phyloP scores from a whole-genome alignment of 2,888 invertebrate species.

The Drosophila borborema region DNA sequence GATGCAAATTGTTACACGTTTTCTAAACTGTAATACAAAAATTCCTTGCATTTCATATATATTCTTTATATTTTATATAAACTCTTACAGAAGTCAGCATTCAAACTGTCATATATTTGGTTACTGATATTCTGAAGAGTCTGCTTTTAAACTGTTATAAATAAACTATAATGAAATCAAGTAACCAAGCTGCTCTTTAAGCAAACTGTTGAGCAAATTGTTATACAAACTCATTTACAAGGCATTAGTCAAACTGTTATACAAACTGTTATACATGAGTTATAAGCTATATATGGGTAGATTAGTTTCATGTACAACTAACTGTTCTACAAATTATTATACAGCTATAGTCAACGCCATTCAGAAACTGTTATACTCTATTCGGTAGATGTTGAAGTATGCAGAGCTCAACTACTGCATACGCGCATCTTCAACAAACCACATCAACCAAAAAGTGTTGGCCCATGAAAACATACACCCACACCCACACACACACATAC shows the following conservation, averaged over 20 bases:
- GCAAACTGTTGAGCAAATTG: not conserved
- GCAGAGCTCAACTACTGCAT: not conserved
- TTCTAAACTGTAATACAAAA: no score
- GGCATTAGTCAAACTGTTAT: not conserved
- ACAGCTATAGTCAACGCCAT: not conserved
- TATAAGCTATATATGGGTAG: no score
- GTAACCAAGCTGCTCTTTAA: no score
- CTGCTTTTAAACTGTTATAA: not conserved
- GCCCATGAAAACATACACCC: conserved; percentile 22
- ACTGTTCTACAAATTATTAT: not conserved
- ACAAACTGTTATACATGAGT: not conserved
- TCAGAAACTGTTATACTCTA: conserved; percentile 9
- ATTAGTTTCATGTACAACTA: not conserved
- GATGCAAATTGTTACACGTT: no score
- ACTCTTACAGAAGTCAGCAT: not conserved
- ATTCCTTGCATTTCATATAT: no score
- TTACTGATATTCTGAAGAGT: not conserved
- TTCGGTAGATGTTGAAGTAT: not conserved
- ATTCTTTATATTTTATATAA: not conserved
- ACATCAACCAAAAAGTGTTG: conserved; percentile 37
- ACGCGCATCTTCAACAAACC: conserved; percentile 17
- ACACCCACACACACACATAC: not conserved
- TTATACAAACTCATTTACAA: not conserved
- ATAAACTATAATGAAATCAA: no score
- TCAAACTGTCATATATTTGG: not conserved